Percentiles rank a stretch among this genome's conserved stretches.
Evolutionary conservation across 2,888 invertebrate species (phyloP).

Genomic region (Ophioninae sp.): DNA sequence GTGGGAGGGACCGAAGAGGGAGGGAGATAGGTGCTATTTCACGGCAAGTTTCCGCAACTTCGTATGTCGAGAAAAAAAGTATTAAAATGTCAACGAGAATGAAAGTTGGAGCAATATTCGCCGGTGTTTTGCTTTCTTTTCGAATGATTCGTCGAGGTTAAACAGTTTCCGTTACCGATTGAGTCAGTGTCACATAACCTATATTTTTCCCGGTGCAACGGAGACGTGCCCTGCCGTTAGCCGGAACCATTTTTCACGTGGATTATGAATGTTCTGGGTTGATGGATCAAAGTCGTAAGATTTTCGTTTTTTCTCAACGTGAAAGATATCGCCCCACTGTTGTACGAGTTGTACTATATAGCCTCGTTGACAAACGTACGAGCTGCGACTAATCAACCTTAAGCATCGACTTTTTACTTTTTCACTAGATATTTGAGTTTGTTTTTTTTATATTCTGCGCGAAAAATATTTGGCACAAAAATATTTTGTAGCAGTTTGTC

Average conservation of each 20-base stretch:
- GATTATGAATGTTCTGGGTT: slow-evolving; percentile 13
- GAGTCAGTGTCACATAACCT: slow-evolving; percentile 33
- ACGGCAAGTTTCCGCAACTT: neutral
- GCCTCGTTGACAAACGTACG: neutral
- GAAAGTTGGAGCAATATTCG: neutral
- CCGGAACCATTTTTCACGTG: neutral
- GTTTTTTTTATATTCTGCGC: neutral
- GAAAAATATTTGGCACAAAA: neutral
- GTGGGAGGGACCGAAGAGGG: neutral
- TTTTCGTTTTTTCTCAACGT: neutral
- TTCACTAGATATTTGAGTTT: neutral
- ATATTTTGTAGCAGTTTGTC: neutral
- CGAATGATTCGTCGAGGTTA: neutral
- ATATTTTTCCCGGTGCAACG: slow-evolving; percentile 7
- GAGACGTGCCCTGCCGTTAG: neutral
- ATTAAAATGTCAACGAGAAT: neutral
- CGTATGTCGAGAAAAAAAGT: neutral
- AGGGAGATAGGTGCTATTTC: neutral
- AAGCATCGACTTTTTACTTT: neutral
- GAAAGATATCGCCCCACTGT: neutral
- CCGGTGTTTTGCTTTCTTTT: neutral
- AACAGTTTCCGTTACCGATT: slow-evolving; percentile 3
- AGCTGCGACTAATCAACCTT: neutral
- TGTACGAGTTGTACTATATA: neutral
- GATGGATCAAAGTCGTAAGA: slow-evolving; percentile 15